These are phyloP conservation scores for Rhegmatorhina hoffmannsi DNA, from an alignment of 2,113 vertebrate genomes.

Conservation along the genomic window DNA sequence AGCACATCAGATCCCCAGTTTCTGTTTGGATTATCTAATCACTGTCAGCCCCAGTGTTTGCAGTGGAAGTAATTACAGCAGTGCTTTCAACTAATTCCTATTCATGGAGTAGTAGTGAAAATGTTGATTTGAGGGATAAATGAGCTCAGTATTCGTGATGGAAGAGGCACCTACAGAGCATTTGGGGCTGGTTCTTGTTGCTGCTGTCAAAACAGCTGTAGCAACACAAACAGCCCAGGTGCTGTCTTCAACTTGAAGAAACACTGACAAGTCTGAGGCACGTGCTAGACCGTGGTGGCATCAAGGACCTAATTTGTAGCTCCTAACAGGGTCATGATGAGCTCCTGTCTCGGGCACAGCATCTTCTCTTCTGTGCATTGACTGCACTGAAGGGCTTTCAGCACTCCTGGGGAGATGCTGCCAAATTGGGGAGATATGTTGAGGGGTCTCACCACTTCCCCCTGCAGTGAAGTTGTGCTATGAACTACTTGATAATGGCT, in stretches of 20 bases:
- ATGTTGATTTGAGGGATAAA: background rate
- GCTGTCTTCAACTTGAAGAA: background rate
- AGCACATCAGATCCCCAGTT: background rate
- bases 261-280: background rate
- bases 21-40: conserved; percentile 7
- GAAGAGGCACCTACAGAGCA: background rate
- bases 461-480: background rate
- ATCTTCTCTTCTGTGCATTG: background rate
- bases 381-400: background rate
- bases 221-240: background rate
- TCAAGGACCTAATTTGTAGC: background rate
- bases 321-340: background rate
- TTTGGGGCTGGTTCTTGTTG: background rate
- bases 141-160: background rate
- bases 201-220: background rate
- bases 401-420: background rate
- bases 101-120: background rate
- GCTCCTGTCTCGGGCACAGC: background rate
- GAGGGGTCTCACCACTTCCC: background rate
- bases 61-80: conserved; percentile 4
- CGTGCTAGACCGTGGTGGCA: background rate
- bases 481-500: background rate
- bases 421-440: background rate
- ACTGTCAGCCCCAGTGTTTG: background rate
- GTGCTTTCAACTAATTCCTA: background rate